Evolutionary conservation across 2,797 vertebrate species (phyloP), one percentile per base, ranked within the genome.

Genomic region (Natrix natrix): DNA sequence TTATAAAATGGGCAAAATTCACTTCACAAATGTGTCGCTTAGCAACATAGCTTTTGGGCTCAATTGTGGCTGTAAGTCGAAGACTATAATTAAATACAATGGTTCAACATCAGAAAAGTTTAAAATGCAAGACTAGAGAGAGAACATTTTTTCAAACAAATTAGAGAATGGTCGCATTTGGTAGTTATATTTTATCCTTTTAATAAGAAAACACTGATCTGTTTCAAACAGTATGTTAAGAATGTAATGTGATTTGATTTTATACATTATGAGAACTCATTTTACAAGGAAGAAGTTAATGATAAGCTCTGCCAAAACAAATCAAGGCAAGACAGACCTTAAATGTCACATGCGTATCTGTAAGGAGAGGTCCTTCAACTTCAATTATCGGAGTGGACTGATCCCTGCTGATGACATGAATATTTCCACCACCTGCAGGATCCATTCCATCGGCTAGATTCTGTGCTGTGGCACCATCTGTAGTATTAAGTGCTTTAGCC

Each of bases 301-400:
- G 57, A 78, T 57, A 90, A 61, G 16, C 43, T 87, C 63, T 90
- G 11, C n/a, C 22, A 43, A 57, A 48, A 89, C 48, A 86, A 89
- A 69, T 86, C 89, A 74, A n/a, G 87, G 90, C 83, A 43, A 37
- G 26, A 92, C 92, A 87, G 93, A 99, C 99, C 98, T 99, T 99
- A 96, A 99, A 99, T 57, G 98, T 98, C 90, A 99, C 99, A 32
- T 99, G 99, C 91, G 99, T 99, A 96, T 99, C 99, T 92, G 99
- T 99, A 90, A 99, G 99, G 91, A 99, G 98, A 2, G 99, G 99
- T 83, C 99, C 99, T 97, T 99, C 99, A 91, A 99, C 99, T 97
- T 99, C 99, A 48, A 99, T 99, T 95, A 99, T 99, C 86, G 99
- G 99, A 10, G 99, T 99, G 88, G 99, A 98, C 96, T 99, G 99